Evolutionary conservation across 1,140 invertebrate species (phyloP), one percentile per base, ranked within the genome.

Genomic region (Sinella curviseta): DNA sequence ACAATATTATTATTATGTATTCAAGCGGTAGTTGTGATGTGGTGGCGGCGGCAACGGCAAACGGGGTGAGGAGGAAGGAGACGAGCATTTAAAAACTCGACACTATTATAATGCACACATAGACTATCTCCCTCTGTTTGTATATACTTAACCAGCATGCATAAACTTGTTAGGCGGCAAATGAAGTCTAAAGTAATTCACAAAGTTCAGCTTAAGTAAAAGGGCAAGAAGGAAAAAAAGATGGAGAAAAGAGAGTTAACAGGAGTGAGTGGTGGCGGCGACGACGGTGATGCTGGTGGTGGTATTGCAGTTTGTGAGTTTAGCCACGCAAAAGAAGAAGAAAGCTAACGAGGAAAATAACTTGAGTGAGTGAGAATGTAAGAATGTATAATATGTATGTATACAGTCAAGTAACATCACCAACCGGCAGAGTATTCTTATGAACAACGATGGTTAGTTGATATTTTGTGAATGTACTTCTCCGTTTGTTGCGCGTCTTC

Each of bases 181-280:
- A 82, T 82, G 81, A 82, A 82, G 81, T 79, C 81, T 79, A 60
- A 73, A 82, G 81, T 82, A 82, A 82, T 82, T 78, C 81, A 74
- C 79, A 82, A 82, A 82, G 81, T 82, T 82, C 77, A 82, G 79
- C 73, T 82, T 82, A 79, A 79, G 81, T 76, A 79, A 79, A 78
- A 76, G 77, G 78, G 8, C 33, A 39, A 20, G 34, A 24, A 20
- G 14, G 24, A 24, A 39, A 4, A 75, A 75, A 75, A 36, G 36
- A 30, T 73, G 67, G 67, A 31, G 67, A 73, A 48, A 73, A 48
- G 31, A 73, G 70, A 73, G 70, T 33, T 30, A 26, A 65, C 57
- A 48, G 39, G 20, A 20, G 16, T 48, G 39, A 48, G 39, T 48
- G 20, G 8, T 48, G 20, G 8, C 8, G 20, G 39, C 20, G 39